phyloP scores from a whole-genome alignment of 2,888 invertebrate genomes.

The Euclidia mi region DNA sequence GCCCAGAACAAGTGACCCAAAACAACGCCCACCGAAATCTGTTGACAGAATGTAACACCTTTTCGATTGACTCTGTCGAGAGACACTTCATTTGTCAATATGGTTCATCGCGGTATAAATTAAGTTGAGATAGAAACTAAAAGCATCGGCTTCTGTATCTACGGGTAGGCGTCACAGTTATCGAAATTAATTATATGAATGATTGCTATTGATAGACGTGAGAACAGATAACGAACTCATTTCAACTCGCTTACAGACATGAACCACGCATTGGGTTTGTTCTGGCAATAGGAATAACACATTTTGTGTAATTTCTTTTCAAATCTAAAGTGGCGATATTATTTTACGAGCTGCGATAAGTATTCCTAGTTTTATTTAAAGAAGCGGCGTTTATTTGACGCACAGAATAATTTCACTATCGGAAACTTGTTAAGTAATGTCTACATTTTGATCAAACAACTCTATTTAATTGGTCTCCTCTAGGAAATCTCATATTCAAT shows the following conservation, averaged over 20 bases:
- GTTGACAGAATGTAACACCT: constrained; percentile 69
- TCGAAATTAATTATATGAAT: constrained; percentile 87
- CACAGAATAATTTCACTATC: constrained; percentile 73
- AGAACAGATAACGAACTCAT: constrained; percentile 68
- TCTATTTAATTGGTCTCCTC: constrained; percentile 77
- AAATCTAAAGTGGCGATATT: constrained; percentile 65
- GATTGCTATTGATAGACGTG: constrained; percentile 74
- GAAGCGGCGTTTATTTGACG: constrained; percentile 71
- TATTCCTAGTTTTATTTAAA: constrained; percentile 51
- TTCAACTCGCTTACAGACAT: constrained; percentile 55
- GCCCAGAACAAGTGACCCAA: constrained; percentile 57
- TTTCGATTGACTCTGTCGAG: constrained; percentile 67
- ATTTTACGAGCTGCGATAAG: constrained; percentile 67
- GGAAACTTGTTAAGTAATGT: constrained; percentile 73
- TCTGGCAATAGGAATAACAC: constrained; percentile 44
- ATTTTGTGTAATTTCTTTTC: constrained; percentile 31
- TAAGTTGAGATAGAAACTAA: constrained; percentile 81
- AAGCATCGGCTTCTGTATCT: constrained; percentile 86
- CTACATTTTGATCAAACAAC: constrained; percentile 78
- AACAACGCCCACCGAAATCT: constrained; percentile 57
- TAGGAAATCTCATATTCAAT: constrained; percentile 77
- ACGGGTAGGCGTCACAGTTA: constrained; percentile 80
- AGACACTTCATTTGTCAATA: constrained; percentile 79
- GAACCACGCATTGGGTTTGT: constrained; percentile 34
- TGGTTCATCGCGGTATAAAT: constrained; percentile 70